Base-by-base conservation (phyloP, 2,888 invertebrate genomes). In the Acronicta leporina region DNA sequence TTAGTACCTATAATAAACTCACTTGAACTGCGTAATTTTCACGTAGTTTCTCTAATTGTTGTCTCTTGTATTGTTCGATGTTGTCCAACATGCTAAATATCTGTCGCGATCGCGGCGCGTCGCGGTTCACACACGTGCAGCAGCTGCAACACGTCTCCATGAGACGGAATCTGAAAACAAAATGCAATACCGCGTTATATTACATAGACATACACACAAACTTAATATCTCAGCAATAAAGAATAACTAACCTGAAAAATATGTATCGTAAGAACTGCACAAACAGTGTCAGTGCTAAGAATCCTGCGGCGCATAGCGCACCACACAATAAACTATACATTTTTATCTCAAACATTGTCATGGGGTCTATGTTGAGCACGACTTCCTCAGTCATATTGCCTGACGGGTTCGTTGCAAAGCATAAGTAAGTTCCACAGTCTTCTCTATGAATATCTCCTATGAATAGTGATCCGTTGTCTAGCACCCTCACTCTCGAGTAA, bases 1-100 rank as follows among this genome's bases (percentile, higher is more conserved):
- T 42, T 43, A 48, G 42, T 45, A n/a, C n/a, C n/a, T n/a, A 15
- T 25, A 38, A 33, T 38, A 25, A 57, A 77, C 81, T 90, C 83
- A 97, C 97, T 95, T 99, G 98, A 88, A 96, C 96, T 50, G 98
- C 97, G 88, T 99, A 99, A 91, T 99, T 98, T 87, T 99, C 98
- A 30, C 98, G 95, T 65, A 99, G 93, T 80, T 97, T 96, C 80
- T 98, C 98, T 81, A 99, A 92, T 84, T 98, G 98, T 85, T 97
- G 97, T 65, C 96, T 97, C 91, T 98, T 98, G 92, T 98, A 98
- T 73, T 96, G 96, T 86, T 98, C 98, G 78, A 98, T 97, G 88
- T 97, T 97, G 86, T 98, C 98, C 79, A 98, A 92, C 96, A 98
- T 97, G 75, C 96, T 97, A 85, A 97, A 97, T 70, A 98, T 97